Conservation (phyloP, 2,797 vertebrate genomes). For the Tragelaphus eurycerus region DNA sequence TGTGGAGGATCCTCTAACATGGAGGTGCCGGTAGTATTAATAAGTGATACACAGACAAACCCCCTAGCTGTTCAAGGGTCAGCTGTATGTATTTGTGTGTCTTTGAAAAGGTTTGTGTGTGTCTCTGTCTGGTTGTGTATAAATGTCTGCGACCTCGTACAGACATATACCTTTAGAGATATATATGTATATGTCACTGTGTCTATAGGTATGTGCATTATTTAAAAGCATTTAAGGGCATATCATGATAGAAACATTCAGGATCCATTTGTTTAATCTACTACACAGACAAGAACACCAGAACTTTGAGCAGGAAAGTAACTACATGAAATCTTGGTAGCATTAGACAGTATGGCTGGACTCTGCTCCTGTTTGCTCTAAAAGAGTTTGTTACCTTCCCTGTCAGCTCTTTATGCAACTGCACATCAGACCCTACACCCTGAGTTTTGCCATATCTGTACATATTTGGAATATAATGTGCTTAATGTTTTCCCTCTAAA, state of each 20-base stretch:
- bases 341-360: background rate
- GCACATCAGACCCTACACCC: background rate
- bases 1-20: background rate
- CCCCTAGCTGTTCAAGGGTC: background rate
- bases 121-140: background rate
- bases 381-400: background rate
- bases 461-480: background rate
- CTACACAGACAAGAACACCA: too few species aligned
- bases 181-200: background rate
- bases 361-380: fast-evolving
- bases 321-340: background rate
- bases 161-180: background rate
- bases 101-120: background rate
- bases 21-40: background rate
- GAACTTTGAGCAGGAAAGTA: background rate
- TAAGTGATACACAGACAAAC: background rate
- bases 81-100: fast-evolving
- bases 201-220: background rate
- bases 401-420: background rate
- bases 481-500: background rate
- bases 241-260: background rate
- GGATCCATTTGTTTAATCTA: fast-evolving
- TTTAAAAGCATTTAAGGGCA: background rate
- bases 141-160: background rate
- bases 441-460: background rate